Conservation (phyloP, 92 coral and sea anemone genomes). For the Metridium senile region DNA sequence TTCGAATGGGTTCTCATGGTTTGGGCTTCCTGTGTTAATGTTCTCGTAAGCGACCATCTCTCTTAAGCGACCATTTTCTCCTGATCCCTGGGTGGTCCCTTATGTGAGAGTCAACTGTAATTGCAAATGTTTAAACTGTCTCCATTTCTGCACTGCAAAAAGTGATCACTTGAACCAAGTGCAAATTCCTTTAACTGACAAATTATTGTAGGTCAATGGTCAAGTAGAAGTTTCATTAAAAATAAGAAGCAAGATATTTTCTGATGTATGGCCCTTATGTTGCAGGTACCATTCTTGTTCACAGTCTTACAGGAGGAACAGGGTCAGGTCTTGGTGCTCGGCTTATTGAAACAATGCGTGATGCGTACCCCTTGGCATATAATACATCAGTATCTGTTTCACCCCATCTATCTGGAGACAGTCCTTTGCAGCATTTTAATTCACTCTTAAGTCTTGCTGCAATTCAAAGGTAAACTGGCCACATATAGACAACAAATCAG, state of each 20-base stretch:
- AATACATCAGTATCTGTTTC: constrained; percentile 74
- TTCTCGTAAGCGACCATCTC: too few relatives aligned
- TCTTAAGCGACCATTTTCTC: too few relatives aligned
- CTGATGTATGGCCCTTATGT: neutral
- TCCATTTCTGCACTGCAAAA: too few relatives aligned
- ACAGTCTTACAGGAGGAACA: constrained; percentile 87
- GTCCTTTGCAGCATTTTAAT: constrained; percentile 88
- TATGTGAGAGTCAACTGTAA: too few relatives aligned
- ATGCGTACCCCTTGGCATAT: constrained; percentile 78
- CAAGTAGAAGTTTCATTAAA: too few relatives aligned
- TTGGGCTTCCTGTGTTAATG: too few relatives aligned
- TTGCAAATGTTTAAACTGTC: too few relatives aligned
- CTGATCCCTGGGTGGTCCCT: too few relatives aligned
- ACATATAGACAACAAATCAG: neutral
- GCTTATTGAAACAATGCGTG: constrained; percentile 68
- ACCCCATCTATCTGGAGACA: constrained; percentile 91
- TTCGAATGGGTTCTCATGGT: too few relatives aligned
- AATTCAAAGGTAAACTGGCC: constrained; percentile 58
- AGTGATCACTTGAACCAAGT: too few relatives aligned
- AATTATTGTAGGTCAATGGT: too few relatives aligned
- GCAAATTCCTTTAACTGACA: too few relatives aligned
- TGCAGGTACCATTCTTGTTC: constrained; percentile 73
- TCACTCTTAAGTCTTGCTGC: constrained; percentile 77
- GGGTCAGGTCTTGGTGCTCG: constrained; percentile 90
- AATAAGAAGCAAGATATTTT: neutral